Base-by-base conservation (phyloP, 2,888 invertebrate genomes). In the Aricia artaxerxes region DNA sequence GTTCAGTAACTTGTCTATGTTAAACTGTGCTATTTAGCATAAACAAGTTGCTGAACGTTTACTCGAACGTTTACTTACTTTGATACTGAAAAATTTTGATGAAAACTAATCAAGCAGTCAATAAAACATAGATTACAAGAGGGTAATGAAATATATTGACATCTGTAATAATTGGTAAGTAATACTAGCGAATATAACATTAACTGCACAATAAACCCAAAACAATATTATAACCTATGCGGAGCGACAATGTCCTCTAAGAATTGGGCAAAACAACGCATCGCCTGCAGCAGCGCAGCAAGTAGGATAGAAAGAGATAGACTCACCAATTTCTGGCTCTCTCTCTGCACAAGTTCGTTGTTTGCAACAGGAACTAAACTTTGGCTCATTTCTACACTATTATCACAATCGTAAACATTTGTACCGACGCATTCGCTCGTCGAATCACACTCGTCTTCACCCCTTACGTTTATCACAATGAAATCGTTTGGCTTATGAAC, bases 181-280 rank as follows among this genome's bases (percentile, higher is more conserved):
- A 79, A 78, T 88, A 88, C 85, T 88, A 88, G 85, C 86, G 88
- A 91, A 91, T 92, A 91, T 87, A 82, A 81, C 81, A 79, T 77
- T 90, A 78, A 64, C 11, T 40, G 90, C 88, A 91, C 89, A 90
- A 89, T 86, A 91, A 83, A 82, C 80, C 82, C 78, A 85, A 88
- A 87, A 84, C 38, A 78, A 78, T 77, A 85, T 86, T 86, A 90
- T 87, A 92, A 89, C 88, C 93, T 88, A 85, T 94, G 94, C 80
- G 94, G 94, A 79, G 94, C 88, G 80, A 94, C 94, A 85, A 94
- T 95, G 84, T 96, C 95, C 85, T 96, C 96, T 83, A 96, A 90
- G 85, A 96, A 94, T 87, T 95, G 95, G 73, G 95, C 95, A 84
- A 96, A 94, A 87, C 96, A 96, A 81, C 95, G 94, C 88, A 96